Evolutionary conservation across 2,113 vertebrate species (phyloP).

Genomic region (Elephas maximus): DNA sequence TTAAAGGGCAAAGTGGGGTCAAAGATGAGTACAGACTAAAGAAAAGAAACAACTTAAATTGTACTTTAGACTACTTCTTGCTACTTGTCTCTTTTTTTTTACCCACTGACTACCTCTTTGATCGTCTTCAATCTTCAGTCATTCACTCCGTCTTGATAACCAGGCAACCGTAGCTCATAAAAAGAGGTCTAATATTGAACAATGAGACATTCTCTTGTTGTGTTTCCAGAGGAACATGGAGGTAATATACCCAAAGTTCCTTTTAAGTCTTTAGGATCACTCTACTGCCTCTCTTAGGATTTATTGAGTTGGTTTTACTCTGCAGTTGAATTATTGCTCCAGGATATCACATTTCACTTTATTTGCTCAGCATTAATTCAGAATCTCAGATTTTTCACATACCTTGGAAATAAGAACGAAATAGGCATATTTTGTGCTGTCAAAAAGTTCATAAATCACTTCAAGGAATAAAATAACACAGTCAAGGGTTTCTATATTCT

Average conservation of each 20-base stretch:
- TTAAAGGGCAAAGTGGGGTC: slow-evolving; percentile 32
- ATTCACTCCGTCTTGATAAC: slow-evolving; percentile 15
- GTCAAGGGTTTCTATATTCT: slow-evolving; percentile 2
- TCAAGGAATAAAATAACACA: slow-evolving; percentile 49
- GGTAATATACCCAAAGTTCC: neutral
- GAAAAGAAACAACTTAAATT: neutral
- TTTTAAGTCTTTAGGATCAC: slow-evolving; percentile 18
- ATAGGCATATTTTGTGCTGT: slow-evolving; percentile 22
- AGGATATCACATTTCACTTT: neutral
- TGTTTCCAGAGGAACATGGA: slow-evolving; percentile 25
- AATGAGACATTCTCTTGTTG: neutral
- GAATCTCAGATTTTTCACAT: slow-evolving; percentile 1
- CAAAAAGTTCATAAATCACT: slow-evolving; percentile 53
- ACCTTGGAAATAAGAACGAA: slow-evolving; percentile 57
- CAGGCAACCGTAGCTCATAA: slow-evolving; percentile 2
- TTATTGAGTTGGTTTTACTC: slow-evolving; percentile 9
- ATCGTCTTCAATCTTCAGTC: slow-evolving; percentile 14
- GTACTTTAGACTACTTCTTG: slow-evolving; percentile 19
- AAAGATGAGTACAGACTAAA: slow-evolving; percentile 37
- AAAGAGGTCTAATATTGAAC: neutral
- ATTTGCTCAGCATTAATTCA: slow-evolving; percentile 58
- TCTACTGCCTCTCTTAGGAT: neutral
- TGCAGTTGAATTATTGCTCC: slow-evolving; percentile 22
- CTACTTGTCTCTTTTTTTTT: neutral
- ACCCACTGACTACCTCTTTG: slow-evolving; percentile 19